phyloP scores from a whole-genome alignment of 2,888 invertebrate species.

The Ametastegia equiseti region DNA sequence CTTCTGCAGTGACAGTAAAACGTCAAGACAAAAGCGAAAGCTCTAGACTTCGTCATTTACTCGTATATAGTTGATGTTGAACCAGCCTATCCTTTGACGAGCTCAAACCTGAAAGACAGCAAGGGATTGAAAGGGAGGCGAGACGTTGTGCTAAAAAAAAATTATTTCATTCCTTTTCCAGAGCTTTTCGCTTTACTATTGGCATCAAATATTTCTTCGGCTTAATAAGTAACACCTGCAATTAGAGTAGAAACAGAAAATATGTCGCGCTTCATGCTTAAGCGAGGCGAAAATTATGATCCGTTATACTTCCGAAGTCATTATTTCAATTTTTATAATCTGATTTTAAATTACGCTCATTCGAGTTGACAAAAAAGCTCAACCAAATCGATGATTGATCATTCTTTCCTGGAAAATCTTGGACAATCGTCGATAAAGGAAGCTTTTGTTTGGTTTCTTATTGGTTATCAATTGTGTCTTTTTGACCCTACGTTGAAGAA shows the following conservation, averaged over 20 bases:
- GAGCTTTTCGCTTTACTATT: not conserved
- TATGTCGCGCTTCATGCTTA: too few species aligned
- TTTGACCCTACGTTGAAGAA: too few species aligned
- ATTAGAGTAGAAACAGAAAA: too few species aligned
- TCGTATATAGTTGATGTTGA: not conserved
- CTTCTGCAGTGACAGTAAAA: not conserved
- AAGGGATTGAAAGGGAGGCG: not conserved
- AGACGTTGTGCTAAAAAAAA: not conserved
- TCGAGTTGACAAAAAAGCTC: not conserved
- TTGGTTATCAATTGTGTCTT: too few species aligned
- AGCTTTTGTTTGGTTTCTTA: not conserved
- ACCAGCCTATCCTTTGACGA: constrained; percentile 11
- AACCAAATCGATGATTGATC: not conserved
- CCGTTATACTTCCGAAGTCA: not conserved
- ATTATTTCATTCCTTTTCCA: not conserved
- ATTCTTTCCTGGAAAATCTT: not conserved
- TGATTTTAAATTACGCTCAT: not conserved
- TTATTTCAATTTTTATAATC: not conserved
- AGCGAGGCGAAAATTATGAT: too few species aligned
- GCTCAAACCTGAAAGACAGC: not conserved
- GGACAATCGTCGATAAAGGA: too few species aligned
- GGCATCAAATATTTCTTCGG: too few species aligned
- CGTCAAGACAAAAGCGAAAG: not conserved
- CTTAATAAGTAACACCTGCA: too few species aligned
- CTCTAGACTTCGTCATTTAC: not conserved